Evolutionary conservation across 2,888 invertebrate genomes (phyloP), one percentile per base, ranked within the genome.

Genomic region (Leptinotarsa peninsularis): DNA sequence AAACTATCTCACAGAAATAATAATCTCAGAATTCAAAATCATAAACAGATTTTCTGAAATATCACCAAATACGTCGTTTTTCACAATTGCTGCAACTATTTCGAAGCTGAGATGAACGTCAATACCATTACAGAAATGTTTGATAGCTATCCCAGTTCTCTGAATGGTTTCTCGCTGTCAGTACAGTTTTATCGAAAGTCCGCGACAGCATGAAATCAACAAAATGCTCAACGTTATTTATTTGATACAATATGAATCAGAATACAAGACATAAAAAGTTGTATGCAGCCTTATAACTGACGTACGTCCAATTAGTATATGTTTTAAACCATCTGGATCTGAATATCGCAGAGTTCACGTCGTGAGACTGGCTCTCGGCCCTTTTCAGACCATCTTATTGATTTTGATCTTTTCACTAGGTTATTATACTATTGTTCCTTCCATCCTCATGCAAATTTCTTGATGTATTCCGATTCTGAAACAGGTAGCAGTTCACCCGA

Each of bases 241-340:
- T 82, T 82, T 81, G 82, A 83, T 83, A 83, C 82, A 84, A 83
- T 81, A 84, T 84, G 83, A 85, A 85, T 85, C 85, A 84, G 85
- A 83, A 83, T 83, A 80, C 85, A 86, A 86, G 85, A 84, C 85
- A 82, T 85, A 85, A 85, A 86, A 86, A 84, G 84, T 84, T 77
- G 79, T 80, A 81, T 78, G 86, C 85, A 86, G 85, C 85, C 86
- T 81, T 86, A 87, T 82, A 84, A 87, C 85, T 84, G 87, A 87
- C 86, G 82, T 83, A 86, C 82, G 87, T 87, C 87, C 87, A 87
- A 87, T 87, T 87, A 87, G 87, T 87, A 87, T 85, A 86, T 86
- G 82, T 87, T 87, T 87, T 85, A 87, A 85, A 86, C 85, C 86
- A 86, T 87, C 85, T 82, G 84, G 83, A 84, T 85, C 84, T 83